Conservation (phyloP, 2,888 invertebrate species). For the Oscheius onirici region DNA sequence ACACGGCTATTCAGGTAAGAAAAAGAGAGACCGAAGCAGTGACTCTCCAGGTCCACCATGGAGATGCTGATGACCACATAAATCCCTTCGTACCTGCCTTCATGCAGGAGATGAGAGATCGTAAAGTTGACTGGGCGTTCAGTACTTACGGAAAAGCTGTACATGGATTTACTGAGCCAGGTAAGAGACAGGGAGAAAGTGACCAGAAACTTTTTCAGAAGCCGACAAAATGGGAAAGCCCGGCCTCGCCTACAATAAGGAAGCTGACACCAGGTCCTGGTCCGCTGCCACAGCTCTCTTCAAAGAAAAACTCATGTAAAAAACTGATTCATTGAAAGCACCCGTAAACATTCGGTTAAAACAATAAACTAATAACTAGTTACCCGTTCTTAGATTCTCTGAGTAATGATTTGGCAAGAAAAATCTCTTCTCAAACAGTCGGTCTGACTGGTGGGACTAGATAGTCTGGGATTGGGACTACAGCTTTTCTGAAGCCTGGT, state of each 20-base stretch:
- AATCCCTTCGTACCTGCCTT: slow-evolving; percentile 49
- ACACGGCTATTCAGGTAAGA: slow-evolving; percentile 44
- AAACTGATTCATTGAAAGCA: not conserved
- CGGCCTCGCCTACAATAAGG: slow-evolving; percentile 53
- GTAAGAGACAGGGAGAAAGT: slow-evolving; percentile 17
- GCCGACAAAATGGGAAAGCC: slow-evolving; percentile 34
- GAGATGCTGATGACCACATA: slow-evolving; percentile 62
- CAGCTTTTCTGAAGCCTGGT: slow-evolving; percentile 64
- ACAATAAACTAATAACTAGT: no score
- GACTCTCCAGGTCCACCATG: slow-evolving; percentile 55
- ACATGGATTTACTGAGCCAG: slow-evolving; percentile 61
- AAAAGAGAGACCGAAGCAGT: not conserved
- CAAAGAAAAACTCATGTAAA: slow-evolving; percentile 35
- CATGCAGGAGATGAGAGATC: slow-evolving; percentile 54
- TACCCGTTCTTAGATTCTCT: no score
- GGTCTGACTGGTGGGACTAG: slow-evolving; percentile 36
- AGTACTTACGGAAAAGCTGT: slow-evolving; percentile 57
- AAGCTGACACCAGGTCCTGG: slow-evolving; percentile 53
- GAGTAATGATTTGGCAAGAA: no score
- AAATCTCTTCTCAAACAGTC: no score
- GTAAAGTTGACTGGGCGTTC: slow-evolving; percentile 63
- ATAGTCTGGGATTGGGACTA: slow-evolving; percentile 58
- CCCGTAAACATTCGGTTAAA: no score
- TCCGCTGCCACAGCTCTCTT: slow-evolving; percentile 46
- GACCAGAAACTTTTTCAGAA: slow-evolving; percentile 32